Conservation (phyloP, 2,888 invertebrate genomes). For the Apotomis betuletana region DNA sequence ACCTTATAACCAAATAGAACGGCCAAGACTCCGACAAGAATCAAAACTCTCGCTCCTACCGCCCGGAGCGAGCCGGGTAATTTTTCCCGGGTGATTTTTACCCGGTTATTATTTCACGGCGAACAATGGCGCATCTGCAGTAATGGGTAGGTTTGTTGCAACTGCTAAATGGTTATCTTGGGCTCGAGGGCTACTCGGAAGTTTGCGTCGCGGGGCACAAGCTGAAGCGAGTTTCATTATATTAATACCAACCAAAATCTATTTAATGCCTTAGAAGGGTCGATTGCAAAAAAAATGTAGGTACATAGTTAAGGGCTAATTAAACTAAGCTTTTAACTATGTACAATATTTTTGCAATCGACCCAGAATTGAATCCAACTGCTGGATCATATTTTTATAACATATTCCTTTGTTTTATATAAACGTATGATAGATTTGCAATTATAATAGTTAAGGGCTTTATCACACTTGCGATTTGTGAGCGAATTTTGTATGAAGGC, state of each 20-base stretch:
- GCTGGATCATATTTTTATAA: too few species aligned
- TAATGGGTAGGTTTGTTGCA: slow-evolving; percentile 76
- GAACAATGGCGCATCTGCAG: slow-evolving; percentile 69
- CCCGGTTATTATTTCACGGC: slow-evolving; percentile 71
- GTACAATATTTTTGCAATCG: too few species aligned
- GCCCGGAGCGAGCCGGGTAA: slow-evolving; percentile 27
- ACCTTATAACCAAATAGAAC: background rate
- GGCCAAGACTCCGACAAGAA: slow-evolving; percentile 16
- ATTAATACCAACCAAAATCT: background rate
- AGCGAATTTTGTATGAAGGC: too few species aligned
- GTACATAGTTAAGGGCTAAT: too few species aligned
- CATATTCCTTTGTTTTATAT: too few species aligned
- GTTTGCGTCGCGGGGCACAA: slow-evolving; percentile 51
- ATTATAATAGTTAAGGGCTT: too few species aligned
- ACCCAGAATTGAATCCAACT: too few species aligned
- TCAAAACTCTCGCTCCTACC: background rate
- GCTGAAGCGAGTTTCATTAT: slow-evolving; percentile 23
- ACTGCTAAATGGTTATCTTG: slow-evolving; percentile 80
- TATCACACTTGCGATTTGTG: too few species aligned
- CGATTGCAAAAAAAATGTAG: too few species aligned
- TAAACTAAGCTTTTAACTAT: too few species aligned
- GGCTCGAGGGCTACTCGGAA: slow-evolving; percentile 63
- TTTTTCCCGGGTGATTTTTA: slow-evolving; percentile 59
- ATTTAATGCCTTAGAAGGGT: too few species aligned
- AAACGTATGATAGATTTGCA: too few species aligned